Evolutionary conservation across 2,113 vertebrate genomes (phyloP).

Genomic region (Lampris incognitus): DNA sequence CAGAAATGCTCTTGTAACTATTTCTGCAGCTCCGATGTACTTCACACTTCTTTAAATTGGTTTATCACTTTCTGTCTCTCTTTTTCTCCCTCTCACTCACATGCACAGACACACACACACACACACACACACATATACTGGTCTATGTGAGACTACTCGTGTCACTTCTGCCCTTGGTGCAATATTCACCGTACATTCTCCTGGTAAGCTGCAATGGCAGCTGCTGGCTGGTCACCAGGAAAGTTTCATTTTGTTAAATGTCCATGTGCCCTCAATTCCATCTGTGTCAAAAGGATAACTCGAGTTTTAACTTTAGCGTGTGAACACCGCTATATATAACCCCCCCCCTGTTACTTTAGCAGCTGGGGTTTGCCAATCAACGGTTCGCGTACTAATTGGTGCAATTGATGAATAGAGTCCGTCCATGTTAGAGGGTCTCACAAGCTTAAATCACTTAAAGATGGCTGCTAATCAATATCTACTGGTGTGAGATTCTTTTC

Average conservation of each 20-base stretch:
- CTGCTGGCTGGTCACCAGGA: constrained; percentile 17
- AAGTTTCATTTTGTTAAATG: constrained; percentile 11
- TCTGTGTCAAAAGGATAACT: constrained; percentile 18
- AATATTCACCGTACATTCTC: constrained; percentile 47
- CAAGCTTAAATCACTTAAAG: constrained; percentile 44
- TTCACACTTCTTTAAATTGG: constrained; percentile 16
- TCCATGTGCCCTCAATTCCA: constrained; percentile 15
- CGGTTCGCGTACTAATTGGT: constrained; percentile 42
- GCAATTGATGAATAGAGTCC: constrained; percentile 37
- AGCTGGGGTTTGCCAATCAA: constrained; percentile 10
- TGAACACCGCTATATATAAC: not conserved
- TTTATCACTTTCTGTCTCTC: not conserved
- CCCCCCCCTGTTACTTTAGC: not conserved
- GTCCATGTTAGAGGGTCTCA: constrained; percentile 3
- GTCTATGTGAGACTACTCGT: constrained; percentile 29
- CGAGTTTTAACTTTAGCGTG: constrained; percentile 5
- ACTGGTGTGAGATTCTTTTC: constrained; percentile 36
- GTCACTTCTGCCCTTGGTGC: constrained; percentile 20
- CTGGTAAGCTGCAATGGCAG: constrained; percentile 39
- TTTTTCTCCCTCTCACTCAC: constrained; percentile 1
- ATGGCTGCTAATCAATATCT: constrained; percentile 39
- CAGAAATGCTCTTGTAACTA: constrained; percentile 47
- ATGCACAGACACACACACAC: constrained; percentile 28
- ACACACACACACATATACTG: constrained; percentile 5
- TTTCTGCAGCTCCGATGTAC: constrained; percentile 37